Evolutionary conservation across 2,113 vertebrate species (phyloP).

Genomic region (Campylomormyrus tamandua): DNA sequence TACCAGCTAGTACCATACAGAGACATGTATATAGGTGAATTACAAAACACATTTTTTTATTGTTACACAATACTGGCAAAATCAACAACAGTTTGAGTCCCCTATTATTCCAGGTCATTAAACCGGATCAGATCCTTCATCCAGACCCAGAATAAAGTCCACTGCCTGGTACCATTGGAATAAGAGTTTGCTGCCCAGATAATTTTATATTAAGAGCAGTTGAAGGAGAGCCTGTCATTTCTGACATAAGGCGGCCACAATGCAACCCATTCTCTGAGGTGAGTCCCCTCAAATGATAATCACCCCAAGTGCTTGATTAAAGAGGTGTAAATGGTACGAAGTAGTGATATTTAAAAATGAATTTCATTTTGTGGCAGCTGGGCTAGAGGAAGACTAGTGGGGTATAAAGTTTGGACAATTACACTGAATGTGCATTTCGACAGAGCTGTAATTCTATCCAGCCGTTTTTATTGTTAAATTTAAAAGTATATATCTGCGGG

Average conservation of each 20-base stretch:
- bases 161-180: not conserved
- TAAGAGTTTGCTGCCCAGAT: not conserved
- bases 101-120: not conserved
- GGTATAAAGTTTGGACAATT: not conserved
- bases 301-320: not conserved
- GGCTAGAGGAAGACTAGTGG: not conserved
- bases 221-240: not conserved
- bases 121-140: not conserved
- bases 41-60: not conserved
- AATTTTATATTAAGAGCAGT: not conserved
- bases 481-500: not conserved
- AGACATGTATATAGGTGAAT: not conserved
- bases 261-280: not conserved
- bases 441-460: constrained; percentile 1
- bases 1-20: not conserved
- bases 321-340: not conserved
- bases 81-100: not conserved
- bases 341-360: not conserved
- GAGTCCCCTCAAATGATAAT: not conserved
- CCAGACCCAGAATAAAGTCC: not conserved
- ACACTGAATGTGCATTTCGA: not conserved
- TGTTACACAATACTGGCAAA: not conserved
- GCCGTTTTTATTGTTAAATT: not conserved
- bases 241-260: not conserved
- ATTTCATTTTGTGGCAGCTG: not conserved